phyloP scores from a whole-genome alignment of 2,797 vertebrate genomes.

The Notolabrus celidotus region DNA sequence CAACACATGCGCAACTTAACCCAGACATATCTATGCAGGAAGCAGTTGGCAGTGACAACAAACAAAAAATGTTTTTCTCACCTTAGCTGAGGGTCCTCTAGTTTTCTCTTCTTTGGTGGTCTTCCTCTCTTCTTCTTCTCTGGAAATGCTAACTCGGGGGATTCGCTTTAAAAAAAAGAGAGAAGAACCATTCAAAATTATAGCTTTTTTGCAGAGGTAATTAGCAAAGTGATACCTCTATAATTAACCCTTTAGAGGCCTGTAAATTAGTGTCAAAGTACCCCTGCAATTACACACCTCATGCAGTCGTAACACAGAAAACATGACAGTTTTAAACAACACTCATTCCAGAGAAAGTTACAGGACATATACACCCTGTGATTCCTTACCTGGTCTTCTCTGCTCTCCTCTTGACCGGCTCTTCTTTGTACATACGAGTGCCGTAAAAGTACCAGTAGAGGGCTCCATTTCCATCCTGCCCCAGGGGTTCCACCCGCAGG shows the following conservation, averaged over 20 bases:
- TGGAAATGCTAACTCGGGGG: conserved; percentile 63
- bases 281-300: conserved; percentile 12
- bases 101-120: conserved; percentile 93
- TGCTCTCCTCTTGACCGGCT: conserved; percentile 77
- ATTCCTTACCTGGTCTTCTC: conserved; percentile 82
- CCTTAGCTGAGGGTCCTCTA: conserved; percentile 87
- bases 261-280: conserved; percentile 37
- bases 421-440: conserved; percentile 97
- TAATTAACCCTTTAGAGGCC: conserved; percentile 32
- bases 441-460: conserved; percentile 99
- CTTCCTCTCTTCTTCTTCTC: conserved; percentile 92
- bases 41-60: not conserved
- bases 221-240: conserved; percentile 13
- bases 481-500: conserved; percentile 95
- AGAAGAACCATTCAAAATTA: conserved; percentile 29
- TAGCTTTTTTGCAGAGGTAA: conserved; percentile 24
- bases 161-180: conserved; percentile 64
- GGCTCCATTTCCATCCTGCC: conserved; percentile 93
- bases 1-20: conserved; percentile 18
- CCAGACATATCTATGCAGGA: not conserved
- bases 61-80: conserved; percentile 57
- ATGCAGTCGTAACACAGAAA: conserved; percentile 1
- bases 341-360: not conserved
- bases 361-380: not conserved
- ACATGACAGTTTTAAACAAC: not conserved